Conservation (phyloP, 2,888 invertebrate species). For the Torymus aiolomorphi region DNA sequence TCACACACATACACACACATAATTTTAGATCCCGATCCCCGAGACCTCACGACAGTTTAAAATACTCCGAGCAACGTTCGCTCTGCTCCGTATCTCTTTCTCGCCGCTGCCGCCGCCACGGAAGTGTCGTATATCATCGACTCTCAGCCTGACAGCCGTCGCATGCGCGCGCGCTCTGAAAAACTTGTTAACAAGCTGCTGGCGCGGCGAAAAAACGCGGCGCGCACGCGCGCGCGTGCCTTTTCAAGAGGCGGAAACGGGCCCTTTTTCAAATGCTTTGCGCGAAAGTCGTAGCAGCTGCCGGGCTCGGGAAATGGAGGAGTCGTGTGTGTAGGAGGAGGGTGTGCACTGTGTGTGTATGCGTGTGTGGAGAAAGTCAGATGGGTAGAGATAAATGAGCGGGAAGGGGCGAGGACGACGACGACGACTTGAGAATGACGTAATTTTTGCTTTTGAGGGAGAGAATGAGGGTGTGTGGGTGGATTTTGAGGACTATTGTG, state of each 20-base stretch:
- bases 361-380: background rate
- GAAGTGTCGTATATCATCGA: conserved; percentile 56
- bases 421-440: background rate
- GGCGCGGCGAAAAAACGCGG: background rate
- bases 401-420: background rate
- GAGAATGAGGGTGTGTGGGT: too few species aligned
- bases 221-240: too few species aligned
- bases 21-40: too few species aligned
- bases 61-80: background rate
- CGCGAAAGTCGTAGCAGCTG: background rate
- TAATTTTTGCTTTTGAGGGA: background rate
- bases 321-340: background rate
- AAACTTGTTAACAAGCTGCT: conserved; percentile 56
- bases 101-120: conserved; percentile 1
- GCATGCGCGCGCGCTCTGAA: conserved; percentile 38
- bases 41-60: background rate
- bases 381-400: background rate
- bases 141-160: conserved; percentile 50
- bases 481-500: too few species aligned
- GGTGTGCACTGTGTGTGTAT: background rate
- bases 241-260: conserved; percentile 18
- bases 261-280: conserved; percentile 33
- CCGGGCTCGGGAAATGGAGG: conserved; percentile 4
- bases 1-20: too few species aligned
- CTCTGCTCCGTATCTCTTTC: background rate